Evolutionary conservation across 2,797 vertebrate species (phyloP).

Genomic region (Sparus aurata): DNA sequence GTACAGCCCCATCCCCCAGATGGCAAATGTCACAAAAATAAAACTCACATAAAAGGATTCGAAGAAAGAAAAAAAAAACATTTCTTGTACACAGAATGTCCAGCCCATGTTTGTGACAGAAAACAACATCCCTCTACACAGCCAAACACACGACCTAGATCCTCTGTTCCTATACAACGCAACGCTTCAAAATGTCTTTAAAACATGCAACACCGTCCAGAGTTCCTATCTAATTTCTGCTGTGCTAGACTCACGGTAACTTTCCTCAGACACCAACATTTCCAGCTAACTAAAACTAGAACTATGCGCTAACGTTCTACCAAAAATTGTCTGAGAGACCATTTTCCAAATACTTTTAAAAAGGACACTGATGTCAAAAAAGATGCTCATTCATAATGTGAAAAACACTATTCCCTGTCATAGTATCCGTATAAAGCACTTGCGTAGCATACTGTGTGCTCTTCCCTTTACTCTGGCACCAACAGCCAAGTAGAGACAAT

Average conservation of each 20-base stretch:
- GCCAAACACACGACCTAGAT: constrained; percentile 75
- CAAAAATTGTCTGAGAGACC: constrained; percentile 66
- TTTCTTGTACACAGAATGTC: constrained; percentile 76
- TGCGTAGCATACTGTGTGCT: constrained; percentile 81
- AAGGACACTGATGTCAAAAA: constrained; percentile 79
- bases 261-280: constrained; percentile 70
- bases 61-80: constrained; percentile 59
- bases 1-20: constrained; percentile 72
- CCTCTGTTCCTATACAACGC: constrained; percentile 84
- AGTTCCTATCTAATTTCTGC: constrained; percentile 79
- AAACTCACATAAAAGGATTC: constrained; percentile 48
- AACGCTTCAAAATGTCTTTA: constrained; percentile 75
- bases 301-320: constrained; percentile 74
- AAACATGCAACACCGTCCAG: constrained; percentile 84
- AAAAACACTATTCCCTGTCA: constrained; percentile 84
- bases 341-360: constrained; percentile 70
- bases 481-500: constrained; percentile 71
- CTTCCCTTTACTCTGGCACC: constrained; percentile 79
- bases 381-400: constrained; percentile 75
- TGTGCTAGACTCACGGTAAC: constrained; percentile 76
- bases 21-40: constrained; percentile 71
- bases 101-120: constrained; percentile 75
- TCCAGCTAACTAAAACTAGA: constrained; percentile 79
- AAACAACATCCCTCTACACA: constrained; percentile 72
- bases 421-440: constrained; percentile 85